A percentile compares a stretch with the other conserved stretches of the same genome.
These are phyloP conservation scores for Erynnis tages DNA, from an alignment of 2,888 invertebrate species.

Conservation along the genomic window DNA sequence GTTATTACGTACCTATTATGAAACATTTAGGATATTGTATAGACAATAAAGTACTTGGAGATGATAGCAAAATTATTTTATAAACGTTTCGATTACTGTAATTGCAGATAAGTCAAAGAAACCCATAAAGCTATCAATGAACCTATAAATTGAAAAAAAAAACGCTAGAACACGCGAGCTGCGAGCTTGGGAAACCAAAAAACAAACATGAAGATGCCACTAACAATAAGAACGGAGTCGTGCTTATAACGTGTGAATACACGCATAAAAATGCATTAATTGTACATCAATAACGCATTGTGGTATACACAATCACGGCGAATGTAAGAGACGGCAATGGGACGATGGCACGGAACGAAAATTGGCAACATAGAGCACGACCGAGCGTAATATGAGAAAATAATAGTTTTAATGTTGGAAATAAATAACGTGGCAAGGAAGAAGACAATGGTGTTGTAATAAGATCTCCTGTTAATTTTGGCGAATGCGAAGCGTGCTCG, in stretches of 20 bases:
- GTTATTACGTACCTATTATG: no score
- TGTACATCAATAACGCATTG: slow-evolving; percentile 58
- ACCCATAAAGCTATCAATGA: slow-evolving; percentile 54
- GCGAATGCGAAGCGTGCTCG: slow-evolving; percentile 59
- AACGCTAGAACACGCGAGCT: slow-evolving; percentile 54
- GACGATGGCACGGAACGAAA: slow-evolving; percentile 64
- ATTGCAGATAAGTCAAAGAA: slow-evolving; percentile 55
- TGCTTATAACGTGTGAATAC: slow-evolving; percentile 60
- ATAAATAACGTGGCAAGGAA: slow-evolving; percentile 70
- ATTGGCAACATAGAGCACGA: slow-evolving; percentile 57
- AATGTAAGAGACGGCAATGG: slow-evolving; percentile 52
- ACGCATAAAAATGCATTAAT: slow-evolving; percentile 65
- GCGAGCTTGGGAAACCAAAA: slow-evolving; percentile 55
- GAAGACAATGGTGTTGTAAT: slow-evolving; percentile 76
- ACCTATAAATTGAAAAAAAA: slow-evolving; percentile 62
- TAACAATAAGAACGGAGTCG: slow-evolving; percentile 48
- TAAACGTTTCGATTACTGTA: slow-evolving; percentile 47
- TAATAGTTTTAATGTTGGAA: slow-evolving; percentile 74
- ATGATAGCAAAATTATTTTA: slow-evolving; percentile 40
- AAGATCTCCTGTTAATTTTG: slow-evolving; percentile 74
- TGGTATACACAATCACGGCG: slow-evolving; percentile 56
- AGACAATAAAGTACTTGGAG: background rate
- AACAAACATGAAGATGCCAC: slow-evolving; percentile 49
- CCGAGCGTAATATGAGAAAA: slow-evolving; percentile 60
- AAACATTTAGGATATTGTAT: background rate